These are phyloP conservation scores for Cebus imitator DNA, from an alignment of 2,113 vertebrate species.

Conservation along the genomic window DNA sequence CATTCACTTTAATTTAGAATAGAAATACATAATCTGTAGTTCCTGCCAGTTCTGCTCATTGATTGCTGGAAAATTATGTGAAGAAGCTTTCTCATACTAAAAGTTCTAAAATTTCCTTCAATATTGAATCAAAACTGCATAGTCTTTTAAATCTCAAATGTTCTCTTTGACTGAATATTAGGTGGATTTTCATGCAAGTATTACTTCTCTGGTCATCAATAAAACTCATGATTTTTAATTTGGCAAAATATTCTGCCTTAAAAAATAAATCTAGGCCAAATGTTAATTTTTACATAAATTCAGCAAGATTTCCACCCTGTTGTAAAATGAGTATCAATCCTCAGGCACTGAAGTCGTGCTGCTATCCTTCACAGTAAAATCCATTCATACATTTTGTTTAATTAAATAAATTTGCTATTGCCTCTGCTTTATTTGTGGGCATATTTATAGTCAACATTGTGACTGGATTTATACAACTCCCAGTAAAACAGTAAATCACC, in stretches of 20 bases:
- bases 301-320: background rate
- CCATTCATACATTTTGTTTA: background rate
- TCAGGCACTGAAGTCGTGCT: background rate
- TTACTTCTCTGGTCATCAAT: background rate
- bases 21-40: background rate
- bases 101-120: background rate
- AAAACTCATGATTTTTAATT: slow-evolving; percentile 7
- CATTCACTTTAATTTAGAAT: background rate
- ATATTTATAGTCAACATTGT: background rate
- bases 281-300: background rate
- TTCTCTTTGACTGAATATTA: background rate
- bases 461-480: background rate
- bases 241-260: background rate
- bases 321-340: background rate
- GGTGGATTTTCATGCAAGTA: background rate
- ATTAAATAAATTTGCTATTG: background rate
- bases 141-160: background rate
- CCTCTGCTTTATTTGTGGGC: background rate
- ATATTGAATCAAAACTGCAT: background rate
- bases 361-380: background rate
- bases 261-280: background rate
- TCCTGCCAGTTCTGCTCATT: background rate
- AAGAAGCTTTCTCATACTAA: background rate
- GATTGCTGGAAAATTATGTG: background rate
- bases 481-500: background rate